phyloP scores from a whole-genome alignment of 2,888 invertebrate genomes.

The Apeira syringaria region DNA sequence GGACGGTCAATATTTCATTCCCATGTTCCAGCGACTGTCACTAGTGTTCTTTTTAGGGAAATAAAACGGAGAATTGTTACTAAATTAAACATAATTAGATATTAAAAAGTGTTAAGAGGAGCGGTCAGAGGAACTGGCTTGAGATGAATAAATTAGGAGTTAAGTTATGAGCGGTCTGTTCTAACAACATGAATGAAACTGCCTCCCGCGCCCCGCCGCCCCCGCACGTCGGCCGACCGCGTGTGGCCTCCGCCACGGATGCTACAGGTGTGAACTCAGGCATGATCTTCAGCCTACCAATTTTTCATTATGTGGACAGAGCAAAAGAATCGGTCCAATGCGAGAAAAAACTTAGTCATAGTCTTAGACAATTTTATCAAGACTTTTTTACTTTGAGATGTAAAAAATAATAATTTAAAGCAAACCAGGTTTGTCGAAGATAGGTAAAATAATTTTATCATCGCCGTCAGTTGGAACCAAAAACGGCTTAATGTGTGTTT shows the following conservation, averaged over 20 bases:
- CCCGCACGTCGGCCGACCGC: slow-evolving; percentile 51
- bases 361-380: too few species aligned
- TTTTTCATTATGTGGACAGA: too few species aligned
- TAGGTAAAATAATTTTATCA: too few species aligned
- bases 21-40: slow-evolving; percentile 15
- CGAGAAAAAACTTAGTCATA: too few species aligned
- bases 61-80: slow-evolving; percentile 25
- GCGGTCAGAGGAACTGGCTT: slow-evolving; percentile 65
- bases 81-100: slow-evolving; percentile 54
- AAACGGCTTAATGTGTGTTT: too few species aligned
- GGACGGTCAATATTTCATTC: slow-evolving; percentile 19
- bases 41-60: slow-evolving; percentile 15
- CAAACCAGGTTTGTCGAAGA: too few species aligned
- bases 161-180: slow-evolving; percentile 81
- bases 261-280: slow-evolving; percentile 58
- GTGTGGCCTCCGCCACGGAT: slow-evolving; percentile 73
- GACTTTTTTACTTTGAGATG: too few species aligned
- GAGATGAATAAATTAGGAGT: slow-evolving; percentile 79
- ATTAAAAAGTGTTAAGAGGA: slow-evolving; percentile 55
- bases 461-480: too few species aligned
- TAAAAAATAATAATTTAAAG: too few species aligned
- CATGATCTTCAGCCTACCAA: too few species aligned
- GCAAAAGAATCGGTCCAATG: too few species aligned
- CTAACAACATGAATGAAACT: slow-evolving; percentile 84
- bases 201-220: slow-evolving; percentile 46